These are phyloP conservation scores for Andrena minutula DNA, from an alignment of 2,888 invertebrate species.

Conservation along the genomic window DNA sequence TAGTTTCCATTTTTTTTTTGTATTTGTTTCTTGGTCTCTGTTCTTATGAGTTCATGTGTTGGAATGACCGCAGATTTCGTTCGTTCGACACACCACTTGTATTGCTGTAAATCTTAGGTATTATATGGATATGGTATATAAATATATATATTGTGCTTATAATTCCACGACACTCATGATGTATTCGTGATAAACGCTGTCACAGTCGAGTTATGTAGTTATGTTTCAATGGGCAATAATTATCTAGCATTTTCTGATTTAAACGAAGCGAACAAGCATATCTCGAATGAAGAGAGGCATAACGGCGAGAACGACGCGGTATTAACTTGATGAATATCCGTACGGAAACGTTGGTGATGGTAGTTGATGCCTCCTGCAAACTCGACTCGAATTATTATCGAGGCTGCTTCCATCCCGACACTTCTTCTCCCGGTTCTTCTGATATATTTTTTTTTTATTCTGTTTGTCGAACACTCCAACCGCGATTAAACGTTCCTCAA, in stretches of 20 bases:
- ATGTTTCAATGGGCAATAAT: constrained; percentile 24
- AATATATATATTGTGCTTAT: constrained; percentile 7
- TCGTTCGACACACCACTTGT: constrained; percentile 76
- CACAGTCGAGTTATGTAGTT: constrained; percentile 26
- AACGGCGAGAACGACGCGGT: constrained; percentile 43
- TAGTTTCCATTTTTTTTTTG: constrained; percentile 66
- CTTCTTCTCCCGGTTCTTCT: neutral
- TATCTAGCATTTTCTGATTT: constrained; percentile 28
- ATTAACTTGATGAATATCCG: constrained; percentile 46
- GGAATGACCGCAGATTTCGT: constrained; percentile 79
- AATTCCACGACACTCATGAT: neutral
- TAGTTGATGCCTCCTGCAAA: constrained; percentile 73
- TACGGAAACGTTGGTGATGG: constrained; percentile 75
- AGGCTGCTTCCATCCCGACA: constrained; percentile 27
- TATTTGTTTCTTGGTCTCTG: constrained; percentile 56
- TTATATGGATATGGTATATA: constrained; percentile 38
- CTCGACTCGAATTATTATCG: constrained; percentile 76
- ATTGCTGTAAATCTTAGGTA: constrained; percentile 70
- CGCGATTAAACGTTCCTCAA: constrained; percentile 3
- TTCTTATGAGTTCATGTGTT: constrained; percentile 70
- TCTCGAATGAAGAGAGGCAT: constrained; percentile 28
- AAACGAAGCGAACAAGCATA: constrained; percentile 39
- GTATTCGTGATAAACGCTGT: constrained; percentile 39
- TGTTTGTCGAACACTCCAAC: neutral
- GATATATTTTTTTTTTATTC: neutral